Base-by-base conservation (phyloP, 2,888 invertebrate species). In the Aethes cnicana region DNA sequence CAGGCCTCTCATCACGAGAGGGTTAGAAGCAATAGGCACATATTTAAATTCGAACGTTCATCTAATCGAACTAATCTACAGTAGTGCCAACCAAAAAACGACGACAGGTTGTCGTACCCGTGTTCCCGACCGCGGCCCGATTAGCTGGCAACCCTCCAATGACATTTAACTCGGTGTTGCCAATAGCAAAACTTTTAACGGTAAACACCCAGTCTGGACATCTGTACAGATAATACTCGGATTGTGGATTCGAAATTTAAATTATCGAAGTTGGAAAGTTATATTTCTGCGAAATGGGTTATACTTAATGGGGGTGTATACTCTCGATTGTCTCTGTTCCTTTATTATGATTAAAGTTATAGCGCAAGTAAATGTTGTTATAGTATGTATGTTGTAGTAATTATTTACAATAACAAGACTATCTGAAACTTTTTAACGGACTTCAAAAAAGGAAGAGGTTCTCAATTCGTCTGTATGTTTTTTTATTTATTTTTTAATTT, bases 61-160 rank as follows among this genome's bases (percentile, higher is more conserved):
- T 14, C 9, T 5, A 39, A 17, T 16, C 9, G 16, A 39, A 7
- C 5, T 16, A n/a, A 6, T 4, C 9, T 33, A 9, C 8, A 16
- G 17, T 6, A 20, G 9, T 28, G n/a, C 39, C 17, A 33, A 21
- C 47, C 7, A 11, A 41, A 48, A 41, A 41, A 23, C 48, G 41
- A 41, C 16, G 21, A 48, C 28, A 28, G 47, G 18, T 39, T 25
- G 32, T 41, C 4, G 5, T 5, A 28, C 14, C 35, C 11, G 14
- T 11, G 43, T 30, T 3, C 23, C 7, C 17, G 28, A 30, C 32
- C 17, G 21, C 33, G 36, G 16, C 6, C 1, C 35, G 49, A 56
- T 58, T 49, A 54, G 50, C 53, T 62, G 59, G 61, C 56, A 61
- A 55, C 47, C 32, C 53, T 57, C 59, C 56, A 62, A 48, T 33